Base-by-base conservation (phyloP, 2,888 invertebrate species). In the Cerastis rubricosa region DNA sequence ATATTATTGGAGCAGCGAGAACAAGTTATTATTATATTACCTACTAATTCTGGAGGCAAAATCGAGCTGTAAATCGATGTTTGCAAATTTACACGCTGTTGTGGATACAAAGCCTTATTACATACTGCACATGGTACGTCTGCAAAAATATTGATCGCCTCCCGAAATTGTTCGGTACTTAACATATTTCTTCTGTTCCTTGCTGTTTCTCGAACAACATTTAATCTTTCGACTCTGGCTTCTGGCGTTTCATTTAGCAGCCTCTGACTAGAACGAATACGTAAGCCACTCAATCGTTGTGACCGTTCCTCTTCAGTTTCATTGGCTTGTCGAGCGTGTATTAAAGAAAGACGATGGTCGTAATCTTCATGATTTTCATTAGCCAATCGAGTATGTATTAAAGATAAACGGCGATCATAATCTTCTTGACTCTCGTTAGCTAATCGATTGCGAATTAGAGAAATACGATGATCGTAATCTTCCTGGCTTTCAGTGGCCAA, bases 61-160 rank as follows among this genome's bases (percentile, higher is more conserved):
- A 40, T 40, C n/a, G n/a, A 64, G 40, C 63, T 64, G 63, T 64
- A 43, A 40, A 64, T 40, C 59, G 59, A 29, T 64, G 63, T 64
- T 22, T 43, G 64, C n/a, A 64, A 64, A 64, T 64, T 43, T 12
- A 40, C 40, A 43, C 64, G 64, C 40, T 64, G 64, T 64, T 43
- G 43, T 64, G 64, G 64, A 64, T 43, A 63, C 40, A 43, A 43
- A n/a, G 40, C 64, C 11, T 64, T 64, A 43, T 43, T 64, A 11
- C 64, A 43, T 64, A 64, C 64, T n/a, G 43, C 40, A 22, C n/a
- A n/a, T 64, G 43, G 22, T 61, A 29, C 17, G 29, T 64, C 64
- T 43, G 40, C 64, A 64, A n/a, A 64, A 64, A 64, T 64, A 43
- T 64, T 43, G 12, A 43, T 43, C 6, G 22, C n/a, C 12, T 43